A percentile compares a stretch with the other conserved stretches of the same genome.
Conservation (phyloP, 2,888 invertebrate genomes). For the Thymelicus sylvestris region DNA sequence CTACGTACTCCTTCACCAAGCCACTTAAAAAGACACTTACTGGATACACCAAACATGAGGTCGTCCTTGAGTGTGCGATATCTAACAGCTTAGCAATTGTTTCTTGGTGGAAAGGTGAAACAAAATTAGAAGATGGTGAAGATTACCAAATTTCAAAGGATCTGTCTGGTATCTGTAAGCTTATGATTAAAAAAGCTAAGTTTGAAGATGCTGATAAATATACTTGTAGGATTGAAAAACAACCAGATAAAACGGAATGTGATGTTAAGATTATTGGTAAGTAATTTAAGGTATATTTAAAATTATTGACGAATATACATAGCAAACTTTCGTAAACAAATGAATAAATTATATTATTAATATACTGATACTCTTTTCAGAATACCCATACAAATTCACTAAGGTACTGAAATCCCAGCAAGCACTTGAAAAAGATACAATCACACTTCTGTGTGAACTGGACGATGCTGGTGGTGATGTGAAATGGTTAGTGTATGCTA, state of each 20-base stretch:
- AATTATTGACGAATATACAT: too few species aligned
- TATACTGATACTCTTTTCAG: conserved; percentile 76
- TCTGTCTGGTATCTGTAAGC: conserved; percentile 94
- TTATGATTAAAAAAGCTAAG: conserved; percentile 92
- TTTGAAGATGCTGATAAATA: conserved; percentile 96
- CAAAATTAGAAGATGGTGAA: conserved; percentile 92
- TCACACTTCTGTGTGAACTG: conserved; percentile 96
- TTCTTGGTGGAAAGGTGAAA: conserved; percentile 95
- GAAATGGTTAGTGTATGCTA: conserved; percentile 87
- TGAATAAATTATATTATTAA: background rate
- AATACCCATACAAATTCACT: conserved; percentile 97
- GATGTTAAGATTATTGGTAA: conserved; percentile 91
- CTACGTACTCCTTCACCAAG: conserved; percentile 96
- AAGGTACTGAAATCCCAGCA: conserved; percentile 97
- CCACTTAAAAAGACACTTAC: conserved; percentile 94
- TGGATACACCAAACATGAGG: conserved; percentile 96
- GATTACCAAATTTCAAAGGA: conserved; percentile 96
- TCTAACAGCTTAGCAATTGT: conserved; percentile 97
- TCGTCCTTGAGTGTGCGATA: conserved; percentile 95
- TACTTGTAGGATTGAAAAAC: conserved; percentile 94
- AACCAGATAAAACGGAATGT: conserved; percentile 94
- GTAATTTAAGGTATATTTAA: conserved; percentile 47
- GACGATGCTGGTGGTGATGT: conserved; percentile 98
- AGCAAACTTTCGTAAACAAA: too few species aligned
- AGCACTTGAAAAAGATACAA: conserved; percentile 96